Conservation (phyloP, 2,888 invertebrate species). For the Tiphia femorata region DNA sequence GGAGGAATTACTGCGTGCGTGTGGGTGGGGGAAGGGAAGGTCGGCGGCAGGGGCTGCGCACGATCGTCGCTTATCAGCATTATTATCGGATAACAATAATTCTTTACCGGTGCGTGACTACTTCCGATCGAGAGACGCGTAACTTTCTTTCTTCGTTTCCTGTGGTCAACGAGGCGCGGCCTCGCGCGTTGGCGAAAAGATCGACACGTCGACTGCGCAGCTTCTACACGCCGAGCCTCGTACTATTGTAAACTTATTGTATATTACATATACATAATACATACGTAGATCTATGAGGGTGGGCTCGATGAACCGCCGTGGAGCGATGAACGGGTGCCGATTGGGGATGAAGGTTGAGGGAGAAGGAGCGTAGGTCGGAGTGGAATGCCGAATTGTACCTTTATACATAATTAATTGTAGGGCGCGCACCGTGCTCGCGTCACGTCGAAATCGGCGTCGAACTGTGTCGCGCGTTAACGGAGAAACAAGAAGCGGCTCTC, state of each 20-base stretch:
- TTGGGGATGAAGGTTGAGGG: constrained; percentile 23
- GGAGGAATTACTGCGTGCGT: background rate
- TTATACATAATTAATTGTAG: constrained; percentile 56
- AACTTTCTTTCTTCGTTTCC: constrained; percentile 11
- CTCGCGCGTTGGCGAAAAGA: no score
- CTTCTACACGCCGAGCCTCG: constrained; percentile 40
- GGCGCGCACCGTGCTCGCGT: no score
- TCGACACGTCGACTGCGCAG: no score
- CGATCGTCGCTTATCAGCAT: background rate
- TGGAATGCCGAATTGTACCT: constrained; percentile 51
- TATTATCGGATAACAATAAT: background rate
- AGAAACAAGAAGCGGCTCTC: no score
- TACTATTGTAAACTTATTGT: constrained; percentile 61
- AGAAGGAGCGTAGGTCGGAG: constrained; percentile 22
- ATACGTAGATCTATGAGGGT: constrained; percentile 27
- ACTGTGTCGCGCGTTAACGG: no score
- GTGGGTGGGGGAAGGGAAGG: background rate
- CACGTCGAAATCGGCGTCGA: no score
- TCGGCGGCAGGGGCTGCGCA: background rate
- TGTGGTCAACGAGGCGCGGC: constrained; percentile 26
- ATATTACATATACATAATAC: constrained; percentile 57
- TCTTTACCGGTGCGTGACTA: no score
- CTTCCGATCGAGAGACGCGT: no score
- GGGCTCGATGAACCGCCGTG: constrained; percentile 24
- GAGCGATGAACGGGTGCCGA: no score